phyloP scores from a whole-genome alignment of 2,797 vertebrate species.

The Orestias chungarensis region DNA sequence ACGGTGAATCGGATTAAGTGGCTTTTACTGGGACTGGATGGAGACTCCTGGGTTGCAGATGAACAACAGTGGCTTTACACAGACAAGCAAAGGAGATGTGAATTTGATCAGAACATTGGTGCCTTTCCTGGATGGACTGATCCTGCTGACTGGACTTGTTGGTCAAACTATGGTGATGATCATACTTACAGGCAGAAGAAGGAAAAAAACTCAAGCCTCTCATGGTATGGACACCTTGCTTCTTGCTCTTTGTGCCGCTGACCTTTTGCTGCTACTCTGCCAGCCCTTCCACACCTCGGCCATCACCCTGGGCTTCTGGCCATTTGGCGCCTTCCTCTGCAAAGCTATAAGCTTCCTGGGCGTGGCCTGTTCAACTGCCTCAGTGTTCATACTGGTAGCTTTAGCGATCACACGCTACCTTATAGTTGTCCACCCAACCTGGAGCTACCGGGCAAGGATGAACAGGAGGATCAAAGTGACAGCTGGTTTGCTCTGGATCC shows the following conservation, averaged over 20 bases:
- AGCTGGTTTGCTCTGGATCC: conserved; percentile 75
- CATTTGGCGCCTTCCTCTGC: conserved; percentile 78
- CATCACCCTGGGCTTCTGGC: conserved; percentile 79
- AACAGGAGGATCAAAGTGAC: conserved; percentile 53
- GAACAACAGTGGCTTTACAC: conserved; percentile 40
- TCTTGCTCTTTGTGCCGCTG: conserved; percentile 77
- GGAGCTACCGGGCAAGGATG: conserved; percentile 69
- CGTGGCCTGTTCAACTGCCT: conserved; percentile 76
- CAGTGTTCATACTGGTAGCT: conserved; percentile 78
- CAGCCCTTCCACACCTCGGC: conserved; percentile 82
- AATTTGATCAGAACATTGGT: conserved; percentile 60
- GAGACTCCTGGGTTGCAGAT: conserved; percentile 38
- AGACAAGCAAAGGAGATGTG: conserved; percentile 18
- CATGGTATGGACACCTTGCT: conserved; percentile 80
- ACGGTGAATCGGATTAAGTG: conserved; percentile 25
- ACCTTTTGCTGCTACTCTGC: conserved; percentile 77
- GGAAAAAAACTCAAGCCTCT: conserved; percentile 43
- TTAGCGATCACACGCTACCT: conserved; percentile 81
- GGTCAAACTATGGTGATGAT: conserved; percentile 79
- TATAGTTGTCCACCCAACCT: conserved; percentile 78
- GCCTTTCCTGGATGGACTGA: conserved; percentile 75
- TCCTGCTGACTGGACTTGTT: conserved; percentile 76
- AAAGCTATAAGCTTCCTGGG: conserved; percentile 82
- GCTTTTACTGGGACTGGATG: conserved; percentile 35
- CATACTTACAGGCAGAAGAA: conserved; percentile 69